These are phyloP conservation scores for Chironomus tepperi DNA, from an alignment of 1,140 invertebrate genomes.

Conservation along the genomic window DNA sequence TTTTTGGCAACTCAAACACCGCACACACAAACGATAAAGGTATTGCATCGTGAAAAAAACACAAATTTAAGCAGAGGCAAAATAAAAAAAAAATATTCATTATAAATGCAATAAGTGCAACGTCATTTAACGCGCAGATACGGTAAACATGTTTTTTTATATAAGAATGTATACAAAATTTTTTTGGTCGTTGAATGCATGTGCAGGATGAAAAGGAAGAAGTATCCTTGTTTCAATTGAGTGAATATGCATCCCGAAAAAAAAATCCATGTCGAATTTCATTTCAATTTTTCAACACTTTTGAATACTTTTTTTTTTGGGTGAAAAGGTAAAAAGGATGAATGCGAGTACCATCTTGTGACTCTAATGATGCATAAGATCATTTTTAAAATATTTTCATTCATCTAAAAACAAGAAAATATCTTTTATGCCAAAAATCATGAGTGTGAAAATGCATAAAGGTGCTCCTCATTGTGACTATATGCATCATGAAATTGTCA, in stretches of 20 bases:
- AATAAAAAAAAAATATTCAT: no score
- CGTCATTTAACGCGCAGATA: slow-evolving; percentile 12
- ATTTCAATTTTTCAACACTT: background rate
- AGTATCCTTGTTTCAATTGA: background rate
- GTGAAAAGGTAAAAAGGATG: background rate
- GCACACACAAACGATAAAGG: no score
- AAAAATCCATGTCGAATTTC: background rate
- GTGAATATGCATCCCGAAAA: background rate
- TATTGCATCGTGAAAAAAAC: background rate
- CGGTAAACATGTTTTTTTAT: background rate
- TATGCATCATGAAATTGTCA: slow-evolving; percentile 12
- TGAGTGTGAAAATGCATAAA: background rate
- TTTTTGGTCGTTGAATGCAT: background rate
- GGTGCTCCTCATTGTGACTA: background rate
- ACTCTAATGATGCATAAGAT: background rate
- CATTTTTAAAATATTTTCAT: background rate
- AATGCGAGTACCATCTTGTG: slow-evolving; percentile 8
- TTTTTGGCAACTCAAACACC: no score
- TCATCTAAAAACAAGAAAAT: background rate
- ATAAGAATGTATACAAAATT: background rate
- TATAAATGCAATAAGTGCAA: background rate
- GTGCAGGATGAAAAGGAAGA: background rate
- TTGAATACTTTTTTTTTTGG: background rate
- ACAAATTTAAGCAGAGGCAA: background rate
- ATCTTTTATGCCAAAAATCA: background rate